A percentile compares a stretch with the other conserved stretches of the same genome.
Conservation (phyloP, 2,113 vertebrate genomes). For the Nyctibius bracteatus region DNA sequence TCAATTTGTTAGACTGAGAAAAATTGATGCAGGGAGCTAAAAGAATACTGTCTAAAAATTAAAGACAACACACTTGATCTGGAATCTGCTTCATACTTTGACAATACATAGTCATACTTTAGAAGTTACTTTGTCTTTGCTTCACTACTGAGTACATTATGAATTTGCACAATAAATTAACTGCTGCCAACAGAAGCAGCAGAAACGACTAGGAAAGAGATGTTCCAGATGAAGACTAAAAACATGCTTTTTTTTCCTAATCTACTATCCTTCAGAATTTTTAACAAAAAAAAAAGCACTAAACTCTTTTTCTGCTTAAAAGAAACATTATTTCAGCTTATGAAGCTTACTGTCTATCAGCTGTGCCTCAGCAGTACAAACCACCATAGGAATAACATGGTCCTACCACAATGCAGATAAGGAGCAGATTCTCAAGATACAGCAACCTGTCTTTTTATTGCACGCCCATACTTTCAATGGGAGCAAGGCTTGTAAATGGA, state of each 20-base stretch:
- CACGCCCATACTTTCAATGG: rapidly evolving
- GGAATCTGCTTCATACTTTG: neutral
- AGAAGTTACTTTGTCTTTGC: neutral
- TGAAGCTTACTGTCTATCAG: neutral
- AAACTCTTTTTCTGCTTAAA: neutral
- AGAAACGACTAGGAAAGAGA: neutral
- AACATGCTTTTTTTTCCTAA: rapidly evolving
- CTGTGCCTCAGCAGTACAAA: neutral
- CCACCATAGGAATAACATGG: rapidly evolving
- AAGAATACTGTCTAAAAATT: neutral
- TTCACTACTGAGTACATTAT: neutral
- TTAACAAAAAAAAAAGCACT: neutral
- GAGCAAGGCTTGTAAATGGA: rapidly evolving
- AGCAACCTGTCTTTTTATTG: neutral
- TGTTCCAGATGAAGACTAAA: neutral
- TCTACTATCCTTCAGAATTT: neutral
- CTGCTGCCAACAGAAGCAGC: neutral
- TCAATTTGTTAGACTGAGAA: neutral
- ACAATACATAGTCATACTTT: neutral
- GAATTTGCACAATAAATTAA: neutral
- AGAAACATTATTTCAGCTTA: neutral
- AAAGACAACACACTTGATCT: neutral
- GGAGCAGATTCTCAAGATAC: neutral
- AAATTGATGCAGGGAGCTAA: neutral
- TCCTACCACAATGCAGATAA: neutral